phyloP scores from a whole-genome alignment of 2,797 vertebrate genomes.

The Arvicola amphibius region DNA sequence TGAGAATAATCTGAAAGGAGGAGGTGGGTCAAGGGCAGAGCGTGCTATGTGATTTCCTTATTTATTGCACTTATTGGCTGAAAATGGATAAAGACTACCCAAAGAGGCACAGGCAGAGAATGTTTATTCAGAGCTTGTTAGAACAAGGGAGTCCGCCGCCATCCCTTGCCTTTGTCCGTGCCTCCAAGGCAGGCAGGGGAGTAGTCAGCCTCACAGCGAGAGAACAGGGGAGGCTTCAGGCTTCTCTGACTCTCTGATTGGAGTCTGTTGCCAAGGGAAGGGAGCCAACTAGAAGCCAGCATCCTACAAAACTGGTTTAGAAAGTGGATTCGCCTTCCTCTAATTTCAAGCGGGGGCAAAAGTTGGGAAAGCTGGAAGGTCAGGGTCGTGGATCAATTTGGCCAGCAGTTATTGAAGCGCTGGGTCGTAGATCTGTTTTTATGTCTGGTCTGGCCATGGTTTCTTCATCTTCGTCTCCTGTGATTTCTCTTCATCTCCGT shows the following conservation, averaged over 20 bases:
- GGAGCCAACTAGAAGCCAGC: background rate
- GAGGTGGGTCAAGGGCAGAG: background rate
- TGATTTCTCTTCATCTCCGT: background rate
- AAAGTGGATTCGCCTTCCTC: background rate
- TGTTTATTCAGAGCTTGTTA: background rate
- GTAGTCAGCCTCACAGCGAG: background rate
- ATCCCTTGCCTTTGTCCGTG: conserved; percentile 7
- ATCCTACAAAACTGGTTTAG: background rate
- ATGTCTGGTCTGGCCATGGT: background rate
- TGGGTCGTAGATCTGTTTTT: background rate
- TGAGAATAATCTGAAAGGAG: conserved; percentile 31
- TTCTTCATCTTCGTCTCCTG: background rate
- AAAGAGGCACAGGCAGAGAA: background rate
- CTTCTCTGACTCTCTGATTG: background rate
- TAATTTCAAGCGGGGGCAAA: background rate
- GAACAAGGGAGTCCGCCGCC: background rate
- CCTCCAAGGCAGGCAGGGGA: background rate
- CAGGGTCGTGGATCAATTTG: background rate
- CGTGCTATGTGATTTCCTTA: conserved; percentile 31
- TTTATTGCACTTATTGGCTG: conserved; percentile 34
- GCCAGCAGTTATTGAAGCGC: background rate
- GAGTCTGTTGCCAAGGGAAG: background rate
- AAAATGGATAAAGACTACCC: conserved; percentile 40
- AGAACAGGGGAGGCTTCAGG: background rate
- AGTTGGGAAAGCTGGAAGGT: background rate